Percentiles rank a stretch among this genome's conserved stretches.
phyloP scores from a whole-genome alignment of 2,888 invertebrate genomes.

The Apomyelois bistriatella region DNA sequence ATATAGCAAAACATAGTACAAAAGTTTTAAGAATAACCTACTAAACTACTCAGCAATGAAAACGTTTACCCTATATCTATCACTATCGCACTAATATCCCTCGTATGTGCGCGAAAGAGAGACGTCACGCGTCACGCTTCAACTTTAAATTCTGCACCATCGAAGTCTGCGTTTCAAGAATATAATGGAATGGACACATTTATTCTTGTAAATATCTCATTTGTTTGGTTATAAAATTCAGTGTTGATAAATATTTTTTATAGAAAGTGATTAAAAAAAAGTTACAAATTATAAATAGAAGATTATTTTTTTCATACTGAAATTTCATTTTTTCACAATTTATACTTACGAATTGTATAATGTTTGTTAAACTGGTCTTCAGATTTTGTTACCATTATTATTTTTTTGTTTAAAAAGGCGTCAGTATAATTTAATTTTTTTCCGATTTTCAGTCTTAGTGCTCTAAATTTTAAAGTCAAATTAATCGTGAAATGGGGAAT shows the following conservation, averaged over 20 bases:
- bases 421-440: constrained; percentile 28
- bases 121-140: constrained; percentile 32
- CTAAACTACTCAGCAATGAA: constrained; percentile 75
- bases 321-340: no score
- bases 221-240: neutral
- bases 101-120: constrained; percentile 56
- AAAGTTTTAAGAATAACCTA: constrained; percentile 78
- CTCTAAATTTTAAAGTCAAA: constrained; percentile 58
- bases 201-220: neutral
- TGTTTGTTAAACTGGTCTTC: neutral
- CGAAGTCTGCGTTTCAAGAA: constrained; percentile 41
- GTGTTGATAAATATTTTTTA: neutral
- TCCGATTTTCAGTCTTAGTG: constrained; percentile 77
- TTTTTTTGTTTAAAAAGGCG: constrained; percentile 1
- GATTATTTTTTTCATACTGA: no score
- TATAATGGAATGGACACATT: constrained; percentile 42
- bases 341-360: no score
- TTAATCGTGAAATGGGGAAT: constrained; percentile 43
- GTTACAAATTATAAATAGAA: no score
- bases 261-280: no score
- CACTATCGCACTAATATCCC: constrained; percentile 67
- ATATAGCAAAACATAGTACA: constrained; percentile 80
- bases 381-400: neutral
- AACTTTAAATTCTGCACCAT: constrained; percentile 54
- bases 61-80: constrained; percentile 70